Evolutionary conservation across 2,888 invertebrate genomes (phyloP).

Genomic region (Lingula anatina): DNA sequence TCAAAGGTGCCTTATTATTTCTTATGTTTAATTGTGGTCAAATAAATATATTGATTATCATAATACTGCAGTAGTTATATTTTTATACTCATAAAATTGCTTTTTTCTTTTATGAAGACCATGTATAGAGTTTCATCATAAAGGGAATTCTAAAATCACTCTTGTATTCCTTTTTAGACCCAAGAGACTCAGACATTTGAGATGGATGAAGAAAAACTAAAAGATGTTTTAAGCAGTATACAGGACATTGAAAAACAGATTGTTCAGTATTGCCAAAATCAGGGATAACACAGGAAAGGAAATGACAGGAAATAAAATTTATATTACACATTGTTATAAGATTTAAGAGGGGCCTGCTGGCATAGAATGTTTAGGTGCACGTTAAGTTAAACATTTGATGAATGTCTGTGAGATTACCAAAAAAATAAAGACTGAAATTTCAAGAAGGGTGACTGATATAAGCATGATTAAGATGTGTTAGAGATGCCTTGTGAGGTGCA

Average conservation of each 20-base stretch:
- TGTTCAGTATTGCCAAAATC: slow-evolving; percentile 26
- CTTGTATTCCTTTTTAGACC: neutral
- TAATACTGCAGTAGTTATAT: too few relatives aligned
- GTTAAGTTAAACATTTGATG: too few relatives aligned
- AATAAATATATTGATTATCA: neutral
- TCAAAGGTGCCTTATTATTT: neutral
- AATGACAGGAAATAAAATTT: too few relatives aligned
- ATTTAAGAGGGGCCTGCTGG: too few relatives aligned
- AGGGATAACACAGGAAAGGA: too few relatives aligned
- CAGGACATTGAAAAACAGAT: slow-evolving; percentile 37
- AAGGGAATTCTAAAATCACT: neutral
- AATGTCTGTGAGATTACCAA: too few relatives aligned
- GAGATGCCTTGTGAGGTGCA: too few relatives aligned
- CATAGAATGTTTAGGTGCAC: too few relatives aligned
- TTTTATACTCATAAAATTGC: neutral
- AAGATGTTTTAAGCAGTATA: slow-evolving; percentile 27
- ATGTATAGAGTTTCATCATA: slow-evolving; percentile 25
- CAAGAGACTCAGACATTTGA: slow-evolving; percentile 10
- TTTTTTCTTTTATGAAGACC: slow-evolving; percentile 19
- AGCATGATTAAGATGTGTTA: too few relatives aligned
- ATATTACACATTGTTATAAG: too few relatives aligned
- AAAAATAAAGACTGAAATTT: too few relatives aligned
- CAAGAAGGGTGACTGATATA: too few relatives aligned
- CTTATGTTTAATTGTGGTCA: neutral
- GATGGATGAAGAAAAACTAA: slow-evolving; percentile 33